Conservation (phyloP, 23 tunicate species). For the Corella eumyota region DNA sequence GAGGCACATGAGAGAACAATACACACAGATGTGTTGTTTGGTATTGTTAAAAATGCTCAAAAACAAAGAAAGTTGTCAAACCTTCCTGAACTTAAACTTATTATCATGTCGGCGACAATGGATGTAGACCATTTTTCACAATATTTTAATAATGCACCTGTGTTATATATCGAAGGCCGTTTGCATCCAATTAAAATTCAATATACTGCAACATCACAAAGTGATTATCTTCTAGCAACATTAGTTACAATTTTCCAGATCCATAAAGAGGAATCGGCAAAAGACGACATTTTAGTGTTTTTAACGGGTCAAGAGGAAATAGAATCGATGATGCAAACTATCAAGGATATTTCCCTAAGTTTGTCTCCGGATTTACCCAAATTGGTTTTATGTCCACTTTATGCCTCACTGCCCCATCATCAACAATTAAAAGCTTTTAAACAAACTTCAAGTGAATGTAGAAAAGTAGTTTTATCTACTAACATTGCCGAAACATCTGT, state of each 20-base stretch:
- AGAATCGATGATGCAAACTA: constrained; percentile 55
- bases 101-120: constrained; percentile 95
- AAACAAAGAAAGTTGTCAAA: constrained; percentile 25
- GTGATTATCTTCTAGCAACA: constrained; percentile 48
- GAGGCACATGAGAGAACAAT: constrained; percentile 94
- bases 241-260: constrained; percentile 50
- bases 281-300: constrained; percentile 82
- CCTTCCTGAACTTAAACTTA: constrained; percentile 21
- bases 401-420: constrained; percentile 64
- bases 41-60: constrained; percentile 74
- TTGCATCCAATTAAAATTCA: constrained; percentile 47
- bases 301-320: constrained; percentile 95
- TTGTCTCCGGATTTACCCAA: constrained; percentile 52
- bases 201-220: constrained; percentile 36
- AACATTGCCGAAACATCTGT: constrained; percentile 96
- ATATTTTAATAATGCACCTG: constrained; percentile 73
- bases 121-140: constrained; percentile 85
- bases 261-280: constrained; percentile 55
- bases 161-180: constrained; percentile 82
- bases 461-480: constrained; percentile 80
- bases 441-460: constrained; percentile 26
- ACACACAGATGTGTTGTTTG: constrained; percentile 88
- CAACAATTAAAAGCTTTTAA: constrained; percentile 74
- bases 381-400: constrained; percentile 53
- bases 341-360: constrained; percentile 39